A percentile compares a stretch with the other conserved stretches of the same genome.
These are phyloP conservation scores for Schmidtea mediterranea DNA, from an alignment of 1,140 invertebrate species.

Conservation along the genomic window DNA sequence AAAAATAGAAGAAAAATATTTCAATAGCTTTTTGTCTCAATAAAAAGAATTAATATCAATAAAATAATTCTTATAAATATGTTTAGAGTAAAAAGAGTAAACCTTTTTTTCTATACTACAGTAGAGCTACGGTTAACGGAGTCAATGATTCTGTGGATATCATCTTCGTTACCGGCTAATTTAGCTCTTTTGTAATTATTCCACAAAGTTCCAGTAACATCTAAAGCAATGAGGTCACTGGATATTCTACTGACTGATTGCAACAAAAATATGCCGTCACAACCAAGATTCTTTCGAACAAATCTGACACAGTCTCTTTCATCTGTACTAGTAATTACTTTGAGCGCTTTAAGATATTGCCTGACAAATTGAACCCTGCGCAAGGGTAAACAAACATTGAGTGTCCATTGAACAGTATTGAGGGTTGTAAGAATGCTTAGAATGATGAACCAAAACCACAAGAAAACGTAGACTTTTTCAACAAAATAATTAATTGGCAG, in stretches of 20 bases:
- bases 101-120: no score
- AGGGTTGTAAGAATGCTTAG: conserved; percentile 27
- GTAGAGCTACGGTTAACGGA: background rate
- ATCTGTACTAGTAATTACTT: conserved; percentile 2
- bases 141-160: conserved; percentile 3
- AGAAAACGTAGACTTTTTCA: conserved; percentile 32
- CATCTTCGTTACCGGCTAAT: background rate
- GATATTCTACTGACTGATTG: background rate
- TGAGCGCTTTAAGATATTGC: conserved; percentile 1
- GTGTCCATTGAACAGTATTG: conserved; percentile 21
- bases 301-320: conserved; percentile 4
- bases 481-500: no score
- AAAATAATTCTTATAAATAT: no score
- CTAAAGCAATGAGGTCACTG: conserved; percentile 4
- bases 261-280: conserved; percentile 3
- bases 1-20: no score
- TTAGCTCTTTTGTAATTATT: conserved; percentile 2
- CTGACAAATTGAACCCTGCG: conserved; percentile 10
- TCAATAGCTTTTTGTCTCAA: no score
- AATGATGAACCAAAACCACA: conserved; percentile 34
- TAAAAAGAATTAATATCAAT: no score
- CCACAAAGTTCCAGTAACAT: conserved; percentile 1
- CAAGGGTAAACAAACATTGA: conserved; percentile 8
- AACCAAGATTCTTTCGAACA: background rate
- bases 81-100: no score